Evolutionary conservation across 2,888 invertebrate genomes (phyloP).

Genomic region (Nephrotoma flavescens): DNA sequence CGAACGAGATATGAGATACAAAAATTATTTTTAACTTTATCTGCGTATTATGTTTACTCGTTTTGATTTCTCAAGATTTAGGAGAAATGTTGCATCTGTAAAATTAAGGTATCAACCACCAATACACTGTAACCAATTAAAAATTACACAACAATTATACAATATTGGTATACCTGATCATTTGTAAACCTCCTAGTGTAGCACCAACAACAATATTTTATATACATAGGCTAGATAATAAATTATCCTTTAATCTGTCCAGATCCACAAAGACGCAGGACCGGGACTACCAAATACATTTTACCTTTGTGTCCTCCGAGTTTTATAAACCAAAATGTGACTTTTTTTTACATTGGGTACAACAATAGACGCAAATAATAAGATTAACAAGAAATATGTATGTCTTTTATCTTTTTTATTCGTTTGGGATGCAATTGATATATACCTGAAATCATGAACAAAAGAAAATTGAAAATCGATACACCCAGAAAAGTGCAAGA

Average conservation of each 20-base stretch:
- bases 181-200: background rate
- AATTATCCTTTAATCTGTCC: background rate
- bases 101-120: background rate
- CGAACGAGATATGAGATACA: background rate
- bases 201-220: background rate
- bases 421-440: background rate
- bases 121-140: background rate
- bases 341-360: background rate
- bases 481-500: background rate
- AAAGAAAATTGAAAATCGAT: background rate
- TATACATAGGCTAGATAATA: background rate
- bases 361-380: background rate
- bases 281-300: background rate
- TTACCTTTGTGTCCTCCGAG: background rate
- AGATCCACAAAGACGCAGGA: background rate
- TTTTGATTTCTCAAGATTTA: background rate
- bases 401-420: background rate
- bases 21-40: background rate
- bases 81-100: background rate
- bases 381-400: background rate
- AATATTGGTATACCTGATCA: background rate
- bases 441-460: background rate
- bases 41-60: background rate
- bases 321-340: background rate
- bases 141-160: background rate